Base-by-base conservation (phyloP, 2,797 vertebrate genomes). In the Cottoperca gobio region DNA sequence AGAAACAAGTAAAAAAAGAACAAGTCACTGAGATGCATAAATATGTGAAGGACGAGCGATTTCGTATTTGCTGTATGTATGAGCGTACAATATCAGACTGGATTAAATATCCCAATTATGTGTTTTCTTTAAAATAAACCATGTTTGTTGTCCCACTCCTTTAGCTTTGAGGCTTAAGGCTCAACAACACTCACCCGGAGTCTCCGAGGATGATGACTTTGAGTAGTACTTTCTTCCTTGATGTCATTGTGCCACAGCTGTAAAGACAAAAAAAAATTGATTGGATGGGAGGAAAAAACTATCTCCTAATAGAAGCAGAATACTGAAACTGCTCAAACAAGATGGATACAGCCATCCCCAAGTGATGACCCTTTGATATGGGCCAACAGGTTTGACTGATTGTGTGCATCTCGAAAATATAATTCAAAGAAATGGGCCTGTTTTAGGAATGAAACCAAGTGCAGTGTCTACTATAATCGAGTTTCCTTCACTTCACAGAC, bases 121-220 rank as follows among this genome's bases (percentile, higher is more conserved):
- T 13, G 2, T 45, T 33, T 23, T 46, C 24, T 70, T 77, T 23
- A 23, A 14, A 48, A 31, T 52, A 4, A 53, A 35, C 2, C 7
- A 64, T 7, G 42, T 43, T 17, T 33, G 3, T 46, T 58, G 28
- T 21, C 37, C 33, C 6, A 31, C 3, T 11, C 6, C 12, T 28
- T 72, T 33, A 43, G 7, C n/a, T 39, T 46, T 19, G 19, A 70
- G 28, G 28, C n/a, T n/a, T n/a, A 50, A 21, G 26, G 3, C 42
- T 57, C 33, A 55, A 45, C 19, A 52, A 45, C 64, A 95, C 97
- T 97, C 92, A 99, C 98, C 98, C 98, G 2, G 97, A 99, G 83
- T 99, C 98, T 91, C 97, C 97, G 10, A 99, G 95, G 92, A 99
- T 99, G 94, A 99, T 99, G 83, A 99, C 98, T 95, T 99, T 99